A percentile compares a stretch with the other conserved stretches of the same genome.
These are phyloP conservation scores for Drosophila kuntzei DNA, from an alignment of 2,888 invertebrate genomes.

Conservation along the genomic window DNA sequence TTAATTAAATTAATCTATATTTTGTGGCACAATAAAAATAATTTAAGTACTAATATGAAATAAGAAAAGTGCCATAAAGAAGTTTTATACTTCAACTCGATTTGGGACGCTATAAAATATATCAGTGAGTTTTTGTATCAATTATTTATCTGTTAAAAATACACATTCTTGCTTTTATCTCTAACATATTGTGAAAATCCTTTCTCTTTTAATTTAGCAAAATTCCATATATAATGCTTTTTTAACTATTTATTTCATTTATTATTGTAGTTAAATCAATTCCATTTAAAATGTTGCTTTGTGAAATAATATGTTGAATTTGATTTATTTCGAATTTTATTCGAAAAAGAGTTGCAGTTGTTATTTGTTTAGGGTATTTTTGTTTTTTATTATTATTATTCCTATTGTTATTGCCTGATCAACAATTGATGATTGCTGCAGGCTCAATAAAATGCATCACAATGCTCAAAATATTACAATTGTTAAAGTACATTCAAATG, in stretches of 20 bases:
- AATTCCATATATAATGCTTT: not conserved
- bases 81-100: not conserved
- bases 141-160: not conserved
- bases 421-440: conserved; percentile 10
- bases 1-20: conserved; percentile 2
- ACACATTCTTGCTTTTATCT: not conserved
- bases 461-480: conserved; percentile 13
- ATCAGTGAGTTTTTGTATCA: not conserved
- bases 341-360: not conserved
- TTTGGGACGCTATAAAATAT: not conserved
- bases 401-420: conserved; percentile 1
- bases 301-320: not conserved
- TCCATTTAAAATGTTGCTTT: not conserved
- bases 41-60: not conserved
- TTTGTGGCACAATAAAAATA: not conserved
- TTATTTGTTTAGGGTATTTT: not conserved
- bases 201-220: not conserved
- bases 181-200: not conserved
- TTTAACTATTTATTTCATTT: not conserved
- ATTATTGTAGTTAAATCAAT: not conserved
- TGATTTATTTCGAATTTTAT: not conserved
- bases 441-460: not conserved
- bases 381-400: not conserved
- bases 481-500: conserved; percentile 13
- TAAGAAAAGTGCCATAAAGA: not conserved